phyloP scores from a whole-genome alignment of 2,888 invertebrate genomes.

The Hypena proboscidalis region DNA sequence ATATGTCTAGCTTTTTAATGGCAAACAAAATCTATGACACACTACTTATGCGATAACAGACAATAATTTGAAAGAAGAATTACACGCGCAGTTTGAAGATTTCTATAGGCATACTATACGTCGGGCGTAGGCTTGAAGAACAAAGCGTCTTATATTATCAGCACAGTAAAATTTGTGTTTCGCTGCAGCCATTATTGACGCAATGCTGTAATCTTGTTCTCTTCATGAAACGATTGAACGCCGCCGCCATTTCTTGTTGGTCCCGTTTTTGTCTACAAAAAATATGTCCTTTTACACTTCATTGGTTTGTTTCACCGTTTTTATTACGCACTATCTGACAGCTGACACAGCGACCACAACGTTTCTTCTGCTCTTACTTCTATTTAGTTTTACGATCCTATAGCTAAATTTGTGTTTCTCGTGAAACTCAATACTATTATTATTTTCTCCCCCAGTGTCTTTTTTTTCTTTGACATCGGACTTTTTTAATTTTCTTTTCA shows the following conservation, averaged over 20 bases:
- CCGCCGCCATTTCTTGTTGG: slow-evolving; percentile 64
- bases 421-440: slow-evolving; percentile 54
- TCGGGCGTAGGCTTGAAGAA: slow-evolving; percentile 28
- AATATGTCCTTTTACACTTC: slow-evolving; percentile 49
- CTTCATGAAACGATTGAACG: slow-evolving; percentile 42
- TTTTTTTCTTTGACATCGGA: slow-evolving; percentile 25
- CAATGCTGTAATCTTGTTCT: slow-evolving; percentile 36
- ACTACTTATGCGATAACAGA: slow-evolving; percentile 39
- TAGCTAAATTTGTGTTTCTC: slow-evolving; percentile 77
- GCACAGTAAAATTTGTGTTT: slow-evolving; percentile 21
- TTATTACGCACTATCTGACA: slow-evolving; percentile 66
- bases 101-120: slow-evolving; percentile 32
- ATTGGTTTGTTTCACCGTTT: slow-evolving; percentile 24
- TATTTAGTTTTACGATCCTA: slow-evolving; percentile 74
- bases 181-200: slow-evolving; percentile 35
- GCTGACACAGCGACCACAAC: slow-evolving; percentile 78
- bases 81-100: slow-evolving; percentile 32
- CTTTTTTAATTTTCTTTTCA: slow-evolving; percentile 62
- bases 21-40: slow-evolving; percentile 37
- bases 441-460: slow-evolving; percentile 33
- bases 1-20: slow-evolving; percentile 34
- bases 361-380: slow-evolving; percentile 74
- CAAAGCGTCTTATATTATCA: slow-evolving; percentile 32
- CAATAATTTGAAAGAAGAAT: slow-evolving; percentile 31
- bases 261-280: slow-evolving; percentile 68